phyloP scores from a whole-genome alignment of 2,888 invertebrate species.

The Eristalis intricaria region DNA sequence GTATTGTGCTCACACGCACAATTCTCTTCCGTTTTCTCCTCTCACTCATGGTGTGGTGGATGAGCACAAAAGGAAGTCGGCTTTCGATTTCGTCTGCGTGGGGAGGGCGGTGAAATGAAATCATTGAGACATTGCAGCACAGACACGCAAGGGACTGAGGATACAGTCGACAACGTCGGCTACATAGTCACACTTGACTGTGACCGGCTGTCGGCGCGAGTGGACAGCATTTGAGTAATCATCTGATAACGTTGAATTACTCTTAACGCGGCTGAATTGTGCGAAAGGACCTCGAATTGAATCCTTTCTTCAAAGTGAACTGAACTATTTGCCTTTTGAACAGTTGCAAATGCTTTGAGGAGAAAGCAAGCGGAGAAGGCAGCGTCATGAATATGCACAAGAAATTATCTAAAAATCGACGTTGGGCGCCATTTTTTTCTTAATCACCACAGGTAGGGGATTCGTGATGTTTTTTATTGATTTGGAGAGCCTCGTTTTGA shows the following conservation, averaged over 20 bases:
- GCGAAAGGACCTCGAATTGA: background rate
- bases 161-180: constrained; percentile 11
- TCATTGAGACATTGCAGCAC: constrained; percentile 30
- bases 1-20: constrained; percentile 26
- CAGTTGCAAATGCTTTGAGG: too few relatives aligned
- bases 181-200: constrained; percentile 24
- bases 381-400: too few relatives aligned
- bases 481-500: too few relatives aligned
- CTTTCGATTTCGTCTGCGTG: constrained; percentile 38
- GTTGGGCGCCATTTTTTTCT: too few relatives aligned
- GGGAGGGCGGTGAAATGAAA: constrained; percentile 12
- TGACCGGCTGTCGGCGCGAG: background rate
- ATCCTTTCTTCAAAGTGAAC: background rate
- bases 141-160: constrained; percentile 32
- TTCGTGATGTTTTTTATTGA: too few relatives aligned
- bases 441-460: too few relatives aligned
- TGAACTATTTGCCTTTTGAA: too few relatives aligned
- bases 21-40: constrained; percentile 10
- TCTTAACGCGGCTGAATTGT: background rate
- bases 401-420: too few relatives aligned
- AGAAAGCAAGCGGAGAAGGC: too few relatives aligned
- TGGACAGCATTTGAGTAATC: background rate
- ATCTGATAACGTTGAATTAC: background rate
- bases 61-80: constrained; percentile 26
- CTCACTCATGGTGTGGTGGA: background rate